Percentiles rank a stretch among this genome's conserved stretches.
These are phyloP conservation scores for Salminus brasiliensis DNA, from an alignment of 2,113 vertebrate species.

Conservation along the genomic window DNA sequence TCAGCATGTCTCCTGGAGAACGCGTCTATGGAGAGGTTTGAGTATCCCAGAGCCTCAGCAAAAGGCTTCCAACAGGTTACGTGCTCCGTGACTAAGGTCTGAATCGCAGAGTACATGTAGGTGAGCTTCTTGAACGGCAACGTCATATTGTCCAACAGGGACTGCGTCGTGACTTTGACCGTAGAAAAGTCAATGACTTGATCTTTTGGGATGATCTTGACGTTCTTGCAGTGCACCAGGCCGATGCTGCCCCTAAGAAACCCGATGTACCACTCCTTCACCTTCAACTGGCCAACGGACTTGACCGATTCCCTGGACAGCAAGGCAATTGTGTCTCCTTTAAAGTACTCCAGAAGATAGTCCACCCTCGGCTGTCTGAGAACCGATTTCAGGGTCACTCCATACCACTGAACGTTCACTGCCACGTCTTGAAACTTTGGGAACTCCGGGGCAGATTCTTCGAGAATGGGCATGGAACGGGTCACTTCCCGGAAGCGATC, in stretches of 20 bases:
- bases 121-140: conserved; percentile 92
- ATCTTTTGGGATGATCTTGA: conserved; percentile 88
- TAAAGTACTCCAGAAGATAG: conserved; percentile 95
- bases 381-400: conserved; percentile 88
- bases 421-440: conserved; percentile 81
- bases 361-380: conserved; percentile 87
- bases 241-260: conserved; percentile 87
- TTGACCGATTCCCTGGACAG: conserved; percentile 87
- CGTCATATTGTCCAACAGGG: conserved; percentile 86
- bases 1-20: conserved; percentile 74
- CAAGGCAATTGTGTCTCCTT: conserved; percentile 92
- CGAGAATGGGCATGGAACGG: conserved; percentile 70
- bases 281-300: conserved; percentile 89
- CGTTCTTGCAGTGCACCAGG: conserved; percentile 91
- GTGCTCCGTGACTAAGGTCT: conserved; percentile 86
- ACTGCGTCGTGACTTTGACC: conserved; percentile 76
- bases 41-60: conserved; percentile 86
- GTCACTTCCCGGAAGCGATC: conserved; percentile 72
- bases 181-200: conserved; percentile 86
- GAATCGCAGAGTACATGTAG: conserved; percentile 92
- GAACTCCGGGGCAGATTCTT: conserved; percentile 72
- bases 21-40: conserved; percentile 75
- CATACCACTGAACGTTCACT: conserved; percentile 82
- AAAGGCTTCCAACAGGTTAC: conserved; percentile 87
- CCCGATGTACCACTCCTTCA: conserved; percentile 95